phyloP scores from a whole-genome alignment of 2,888 invertebrate species.

The Aleiodes alternator region DNA sequence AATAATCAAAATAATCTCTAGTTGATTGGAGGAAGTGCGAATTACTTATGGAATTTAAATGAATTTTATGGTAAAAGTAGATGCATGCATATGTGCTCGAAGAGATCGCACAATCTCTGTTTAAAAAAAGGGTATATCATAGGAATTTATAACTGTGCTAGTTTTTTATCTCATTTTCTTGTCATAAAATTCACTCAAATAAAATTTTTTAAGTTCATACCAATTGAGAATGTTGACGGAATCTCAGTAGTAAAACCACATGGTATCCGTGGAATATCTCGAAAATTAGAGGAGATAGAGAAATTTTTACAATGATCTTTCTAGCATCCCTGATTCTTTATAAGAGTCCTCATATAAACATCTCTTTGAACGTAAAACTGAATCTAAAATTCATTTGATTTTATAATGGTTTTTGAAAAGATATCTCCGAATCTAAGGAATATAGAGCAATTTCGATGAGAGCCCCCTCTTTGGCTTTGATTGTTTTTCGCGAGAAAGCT shows the following conservation, averaged over 20 bases:
- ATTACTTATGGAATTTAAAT: conserved; percentile 12
- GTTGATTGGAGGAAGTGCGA: conserved; percentile 16
- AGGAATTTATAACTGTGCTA: conserved; percentile 23
- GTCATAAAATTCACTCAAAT: not conserved
- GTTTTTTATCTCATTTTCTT: not conserved
- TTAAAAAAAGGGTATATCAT: conserved; percentile 13
- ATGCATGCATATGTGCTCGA: not conserved
- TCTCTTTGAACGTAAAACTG: too few relatives aligned
- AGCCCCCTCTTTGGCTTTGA: too few relatives aligned
- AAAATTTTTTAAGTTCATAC: not conserved
- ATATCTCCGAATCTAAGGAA: too few relatives aligned
- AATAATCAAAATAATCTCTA: not conserved
- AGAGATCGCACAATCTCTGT: conserved; percentile 25
- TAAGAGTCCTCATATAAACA: too few relatives aligned
- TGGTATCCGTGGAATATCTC: too few relatives aligned
- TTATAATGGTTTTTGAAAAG: too few relatives aligned
- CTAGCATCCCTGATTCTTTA: too few relatives aligned
- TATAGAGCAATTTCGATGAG: too few relatives aligned
- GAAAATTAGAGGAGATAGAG: too few relatives aligned
- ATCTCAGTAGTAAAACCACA: not conserved
- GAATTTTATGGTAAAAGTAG: not conserved
- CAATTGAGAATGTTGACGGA: not conserved
- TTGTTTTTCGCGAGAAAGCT: too few relatives aligned
- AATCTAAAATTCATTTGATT: too few relatives aligned
- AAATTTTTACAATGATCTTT: too few relatives aligned